phyloP scores from a whole-genome alignment of 2,797 vertebrate genomes.

The Chelonia mydas region DNA sequence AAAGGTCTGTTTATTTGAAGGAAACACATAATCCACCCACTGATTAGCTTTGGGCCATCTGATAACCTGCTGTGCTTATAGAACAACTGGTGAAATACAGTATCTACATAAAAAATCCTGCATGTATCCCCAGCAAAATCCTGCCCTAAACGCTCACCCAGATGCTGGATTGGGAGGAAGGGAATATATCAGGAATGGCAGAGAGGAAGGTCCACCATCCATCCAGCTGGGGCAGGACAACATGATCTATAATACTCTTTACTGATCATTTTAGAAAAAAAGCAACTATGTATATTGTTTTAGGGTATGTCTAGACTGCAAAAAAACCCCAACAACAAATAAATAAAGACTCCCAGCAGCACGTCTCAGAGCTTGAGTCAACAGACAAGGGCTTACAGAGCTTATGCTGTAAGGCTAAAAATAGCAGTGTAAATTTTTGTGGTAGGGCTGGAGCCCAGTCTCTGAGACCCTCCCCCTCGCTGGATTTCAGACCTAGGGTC shows the following conservation, averaged over 20 bases:
- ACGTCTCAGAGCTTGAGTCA: too few relatives aligned
- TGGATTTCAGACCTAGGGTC: too few relatives aligned
- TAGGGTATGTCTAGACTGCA: too few relatives aligned
- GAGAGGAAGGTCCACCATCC: not conserved
- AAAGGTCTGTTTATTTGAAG: not conserved
- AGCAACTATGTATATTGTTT: not conserved
- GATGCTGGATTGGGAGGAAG: not conserved
- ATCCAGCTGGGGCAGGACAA: not conserved
- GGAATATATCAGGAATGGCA: not conserved
- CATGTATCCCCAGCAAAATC: not conserved
- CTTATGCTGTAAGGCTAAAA: too few relatives aligned
- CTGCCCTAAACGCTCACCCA: not conserved
- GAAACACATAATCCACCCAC: not conserved
- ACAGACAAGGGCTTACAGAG: too few relatives aligned
- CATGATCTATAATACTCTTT: not conserved
- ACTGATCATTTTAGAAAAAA: not conserved
- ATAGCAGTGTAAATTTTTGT: too few relatives aligned
- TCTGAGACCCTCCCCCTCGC: too few relatives aligned
- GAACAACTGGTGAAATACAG: not conserved
- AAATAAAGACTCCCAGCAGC: too few relatives aligned
- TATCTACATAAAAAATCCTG: not conserved
- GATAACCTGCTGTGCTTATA: not conserved
- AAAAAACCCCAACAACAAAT: too few relatives aligned
- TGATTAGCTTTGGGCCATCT: not conserved
- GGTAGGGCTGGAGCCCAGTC: too few relatives aligned